These are phyloP conservation scores for Parapsyche elsis DNA, from an alignment of 1,140 invertebrate species.

Conservation along the genomic window DNA sequence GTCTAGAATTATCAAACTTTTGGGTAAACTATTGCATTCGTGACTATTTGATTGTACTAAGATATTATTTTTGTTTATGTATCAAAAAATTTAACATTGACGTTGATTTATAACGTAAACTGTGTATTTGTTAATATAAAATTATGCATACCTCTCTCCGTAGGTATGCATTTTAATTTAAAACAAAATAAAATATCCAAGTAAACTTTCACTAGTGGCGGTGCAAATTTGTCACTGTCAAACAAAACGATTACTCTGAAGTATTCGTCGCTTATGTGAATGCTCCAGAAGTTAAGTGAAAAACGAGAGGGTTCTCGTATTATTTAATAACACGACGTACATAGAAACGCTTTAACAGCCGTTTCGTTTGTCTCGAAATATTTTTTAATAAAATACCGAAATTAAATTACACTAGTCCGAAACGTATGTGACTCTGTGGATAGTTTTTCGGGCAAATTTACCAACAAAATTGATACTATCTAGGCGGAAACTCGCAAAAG, in stretches of 20 bases:
- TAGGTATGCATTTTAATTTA: no score
- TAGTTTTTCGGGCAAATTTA: background rate
- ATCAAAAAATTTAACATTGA: no score
- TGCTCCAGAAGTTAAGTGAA: background rate
- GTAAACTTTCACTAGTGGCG: background rate
- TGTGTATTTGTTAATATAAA: no score
- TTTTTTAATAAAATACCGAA: background rate
- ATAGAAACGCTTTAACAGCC: background rate
- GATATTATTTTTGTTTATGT: no score
- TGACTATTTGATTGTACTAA: no score
- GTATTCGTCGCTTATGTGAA: background rate
- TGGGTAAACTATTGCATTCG: no score
- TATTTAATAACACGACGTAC: background rate
- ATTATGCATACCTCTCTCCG: no score
- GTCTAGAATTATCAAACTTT: no score
- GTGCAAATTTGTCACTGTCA: constrained; percentile 4
- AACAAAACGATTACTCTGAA: background rate
- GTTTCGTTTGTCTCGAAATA: background rate
- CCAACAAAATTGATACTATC: background rate
- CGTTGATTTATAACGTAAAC: no score
- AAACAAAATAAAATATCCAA: no score
- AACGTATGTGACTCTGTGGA: background rate
- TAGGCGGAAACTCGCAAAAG: constrained; percentile 7
- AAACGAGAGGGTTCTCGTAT: background rate
- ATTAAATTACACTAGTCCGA: background rate